A percentile compares a stretch with the other conserved stretches of the same genome.
phyloP scores from a whole-genome alignment of 35 echinoderm and acorn worm species.

The Antedon bifida region DNA sequence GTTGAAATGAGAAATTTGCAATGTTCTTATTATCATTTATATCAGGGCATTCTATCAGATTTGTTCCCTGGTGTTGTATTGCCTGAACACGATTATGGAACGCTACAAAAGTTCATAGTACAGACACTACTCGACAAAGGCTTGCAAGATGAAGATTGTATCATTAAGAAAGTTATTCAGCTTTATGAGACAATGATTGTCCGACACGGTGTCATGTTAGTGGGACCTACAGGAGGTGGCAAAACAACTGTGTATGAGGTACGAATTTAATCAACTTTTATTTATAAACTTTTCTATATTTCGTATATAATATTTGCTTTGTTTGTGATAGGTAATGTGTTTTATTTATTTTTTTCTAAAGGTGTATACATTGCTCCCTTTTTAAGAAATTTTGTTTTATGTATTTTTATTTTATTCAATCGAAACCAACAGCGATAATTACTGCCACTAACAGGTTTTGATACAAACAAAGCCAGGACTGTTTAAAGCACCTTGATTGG shows the following conservation, averaged over 20 bases:
- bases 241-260: conserved; percentile 95
- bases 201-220: conserved; percentile 97
- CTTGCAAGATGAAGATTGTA: conserved; percentile 51
- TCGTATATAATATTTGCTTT: background rate
- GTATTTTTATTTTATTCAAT: no score
- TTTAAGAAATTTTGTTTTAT: no score
- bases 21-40: no score
- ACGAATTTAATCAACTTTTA: background rate
- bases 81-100: conserved; percentile 88
- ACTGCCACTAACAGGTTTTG: no score
- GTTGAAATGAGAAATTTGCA: no score
- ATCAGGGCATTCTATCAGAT: conserved; percentile 82
- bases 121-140: conserved; percentile 49
- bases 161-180: conserved; percentile 84
- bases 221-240: conserved; percentile 84
- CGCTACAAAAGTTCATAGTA: conserved; percentile 58
- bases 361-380: no score
- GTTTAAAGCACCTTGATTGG: no score
- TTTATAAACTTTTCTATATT: background rate
- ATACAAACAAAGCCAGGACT: no score
- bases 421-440: no score
- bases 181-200: conserved; percentile 99
- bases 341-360: no score
- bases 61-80: conserved; percentile 73
- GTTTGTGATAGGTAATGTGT: no score